Base-by-base conservation (phyloP, 2,113 vertebrate species). In the Corythaeola cristata region DNA sequence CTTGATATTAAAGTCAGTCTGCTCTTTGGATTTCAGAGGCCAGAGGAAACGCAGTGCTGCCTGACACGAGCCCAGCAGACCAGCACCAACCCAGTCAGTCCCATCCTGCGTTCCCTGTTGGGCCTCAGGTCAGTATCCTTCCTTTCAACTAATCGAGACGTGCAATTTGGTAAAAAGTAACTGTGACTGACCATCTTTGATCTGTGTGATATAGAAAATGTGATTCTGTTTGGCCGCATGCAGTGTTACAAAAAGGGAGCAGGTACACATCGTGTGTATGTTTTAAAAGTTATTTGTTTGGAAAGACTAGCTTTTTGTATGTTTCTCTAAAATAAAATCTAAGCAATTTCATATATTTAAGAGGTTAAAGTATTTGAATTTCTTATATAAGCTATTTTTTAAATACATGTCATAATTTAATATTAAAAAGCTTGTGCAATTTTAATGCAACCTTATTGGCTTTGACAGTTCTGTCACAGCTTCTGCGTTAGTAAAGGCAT, bases 101-200 rank as follows among this genome's bases (percentile, higher is more conserved):
- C 59, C 99, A 99, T 88, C 98, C 98, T 32, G 92, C 98, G 0
- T 99, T 99, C 95, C 97, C 99, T 6, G 98, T 99, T 94, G 99
- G 99, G 91, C 99, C 99, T 94, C 99, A 99, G 99, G 99, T 99
- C 83, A 98, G 98, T 98, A 94, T 88, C 67, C 93, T 88, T 95
- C 47, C 37, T 68, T 96, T 72, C 18, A 15, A 44, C 74, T 76
- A 78, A 83, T 60, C 3, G 4, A 89, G 44, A 37, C 2, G 0
- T 93, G 30, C 32, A 69, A 10, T 96, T 94, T 90, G 78, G 58
- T 88, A 50, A 72, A 71, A 95, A 97, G 85, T 93, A 96, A 87
- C 74, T 82, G 69, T 15, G 30, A 92, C 77, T 94, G 91, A 77
- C 90, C 67, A 39, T 89, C 39, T 97, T 83, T 96, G 85, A 85